These are phyloP conservation scores for Tapera naevia DNA, from an alignment of 2,797 vertebrate genomes.

Conservation along the genomic window DNA sequence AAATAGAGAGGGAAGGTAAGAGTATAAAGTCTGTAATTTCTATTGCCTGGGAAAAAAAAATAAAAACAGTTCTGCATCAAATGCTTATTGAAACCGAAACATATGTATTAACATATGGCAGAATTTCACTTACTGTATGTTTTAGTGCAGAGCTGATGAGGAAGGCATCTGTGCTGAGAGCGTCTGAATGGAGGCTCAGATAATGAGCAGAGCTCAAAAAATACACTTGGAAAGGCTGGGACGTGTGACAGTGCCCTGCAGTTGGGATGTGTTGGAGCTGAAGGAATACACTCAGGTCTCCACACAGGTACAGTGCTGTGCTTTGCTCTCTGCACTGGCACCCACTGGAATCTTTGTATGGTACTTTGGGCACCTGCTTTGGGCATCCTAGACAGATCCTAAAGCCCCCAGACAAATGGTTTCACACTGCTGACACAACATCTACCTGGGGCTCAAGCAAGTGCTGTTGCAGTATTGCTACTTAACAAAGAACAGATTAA, in stretches of 20 bases:
- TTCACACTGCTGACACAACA: neutral
- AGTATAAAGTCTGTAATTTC: conserved; percentile 57
- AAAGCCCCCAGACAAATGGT: neutral
- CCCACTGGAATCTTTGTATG: neutral
- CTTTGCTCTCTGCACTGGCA: neutral
- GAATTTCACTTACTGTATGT: conserved; percentile 76
- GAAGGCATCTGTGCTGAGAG: conserved; percentile 74
- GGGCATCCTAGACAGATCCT: neutral
- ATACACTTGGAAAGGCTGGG: conserved; percentile 56
- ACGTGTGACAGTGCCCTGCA: conserved; percentile 55
- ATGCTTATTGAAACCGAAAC: conserved; percentile 80
- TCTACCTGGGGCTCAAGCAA: neutral
- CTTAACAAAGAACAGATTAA: neutral
- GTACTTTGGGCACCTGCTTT: neutral
- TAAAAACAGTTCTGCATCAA: conserved; percentile 64
- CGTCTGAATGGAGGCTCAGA: conserved; percentile 67
- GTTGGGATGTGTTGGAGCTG: conserved; percentile 53
- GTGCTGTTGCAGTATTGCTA: neutral
- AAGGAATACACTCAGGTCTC: neutral
- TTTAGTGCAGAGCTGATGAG: conserved; percentile 74
- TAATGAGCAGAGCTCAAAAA: conserved; percentile 67
- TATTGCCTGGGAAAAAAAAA: conserved; percentile 35
- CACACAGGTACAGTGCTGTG: neutral
- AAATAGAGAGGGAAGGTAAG: conserved; percentile 46
- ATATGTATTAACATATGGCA: conserved; percentile 82